Evolutionary conservation across 92 coral and sea anemone genomes (phyloP).

Genomic region (Chrysogorgia sp.): DNA sequence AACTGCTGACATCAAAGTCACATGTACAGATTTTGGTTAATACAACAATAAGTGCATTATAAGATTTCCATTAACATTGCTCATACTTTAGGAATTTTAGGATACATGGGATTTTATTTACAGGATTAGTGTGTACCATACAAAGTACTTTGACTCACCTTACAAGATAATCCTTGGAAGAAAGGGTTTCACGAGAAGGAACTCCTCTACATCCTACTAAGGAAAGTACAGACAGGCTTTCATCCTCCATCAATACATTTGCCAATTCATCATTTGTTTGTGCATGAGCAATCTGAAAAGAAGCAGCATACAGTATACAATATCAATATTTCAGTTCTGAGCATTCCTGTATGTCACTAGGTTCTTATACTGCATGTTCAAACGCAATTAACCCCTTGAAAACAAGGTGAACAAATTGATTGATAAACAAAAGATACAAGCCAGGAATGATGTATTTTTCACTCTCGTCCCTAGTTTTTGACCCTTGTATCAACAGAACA

Average conservation of each 20-base stretch:
- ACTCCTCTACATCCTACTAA: constrained; percentile 33
- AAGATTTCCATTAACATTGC: too few relatives aligned
- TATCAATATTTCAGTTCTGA: background rate
- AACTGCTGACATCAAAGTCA: too few relatives aligned
- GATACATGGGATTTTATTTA: too few relatives aligned
- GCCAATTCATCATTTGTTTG: constrained; percentile 20
- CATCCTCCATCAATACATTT: background rate
- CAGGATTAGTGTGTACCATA: too few relatives aligned
- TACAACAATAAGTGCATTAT: too few relatives aligned
- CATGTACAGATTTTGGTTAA: too few relatives aligned
- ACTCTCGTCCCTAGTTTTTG: too few relatives aligned
- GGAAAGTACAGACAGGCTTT: constrained; percentile 13
- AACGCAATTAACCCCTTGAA: too few relatives aligned
- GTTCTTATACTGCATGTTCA: background rate
- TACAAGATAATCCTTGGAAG: constrained; percentile 28
- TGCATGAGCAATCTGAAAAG: background rate
- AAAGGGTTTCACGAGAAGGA: constrained; percentile 26
- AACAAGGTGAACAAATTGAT: background rate
- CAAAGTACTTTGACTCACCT: too few relatives aligned
- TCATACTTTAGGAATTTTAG: too few relatives aligned
- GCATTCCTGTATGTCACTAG: background rate
- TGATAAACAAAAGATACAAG: background rate
- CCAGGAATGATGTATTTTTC: too few relatives aligned
- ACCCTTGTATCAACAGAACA: too few relatives aligned
- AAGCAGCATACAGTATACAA: background rate